Base-by-base conservation (phyloP, 1,140 invertebrate species). In the Hyles euphorbiae region DNA sequence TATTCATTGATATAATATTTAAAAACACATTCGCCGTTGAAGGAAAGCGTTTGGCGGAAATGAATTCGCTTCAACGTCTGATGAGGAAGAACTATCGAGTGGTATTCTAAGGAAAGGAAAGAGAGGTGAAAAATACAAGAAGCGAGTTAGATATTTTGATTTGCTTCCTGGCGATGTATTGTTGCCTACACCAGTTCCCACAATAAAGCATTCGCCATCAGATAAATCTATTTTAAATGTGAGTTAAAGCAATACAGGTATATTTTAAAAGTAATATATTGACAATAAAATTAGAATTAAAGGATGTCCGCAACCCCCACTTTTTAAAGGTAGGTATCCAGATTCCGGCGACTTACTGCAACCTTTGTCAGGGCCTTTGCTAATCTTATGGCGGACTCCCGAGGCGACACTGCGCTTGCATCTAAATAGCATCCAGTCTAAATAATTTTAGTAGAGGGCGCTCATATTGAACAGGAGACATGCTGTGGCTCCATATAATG, bases 221-320 rank as follows among this genome's bases (percentile, higher is more conserved):
- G 76, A 81, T 70, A 71, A 65, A 59, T 78, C 73, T 47, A 83
- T 87, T 59, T 73, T 87, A 57, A 79, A 81, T 46, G 82, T 85
- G 61, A 75, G 74, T 69, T 44, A 51, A 11, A 22, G 22, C 22
- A 22, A 22, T 22, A 22, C 22, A 22, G 22, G 22, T 22, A 22
- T 22, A 22, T 22, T 22, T 22, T 22, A 22, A 22, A 22, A 22
- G 22, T n/a, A n/a, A n/a, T n/a, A n/a, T n/a, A n/a, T n/a, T n/a
- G n/a, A n/a, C n/a, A n/a, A n/a, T n/a, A n/a, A n/a, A n/a, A n/a
- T n/a, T n/a, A n/a, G n/a, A n/a, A n/a, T n/a, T n/a, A n/a, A n/a
- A n/a, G n/a, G n/a, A n/a, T n/a, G n/a, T n/a, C n/a, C n/a, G n/a
- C n/a, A n/a, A n/a, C n/a, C n/a, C n/a, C n/a, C n/a, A n/a, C n/a